Evolutionary conservation across 1,140 invertebrate species (phyloP).

Genomic region (Campoletis sonorensis): DNA sequence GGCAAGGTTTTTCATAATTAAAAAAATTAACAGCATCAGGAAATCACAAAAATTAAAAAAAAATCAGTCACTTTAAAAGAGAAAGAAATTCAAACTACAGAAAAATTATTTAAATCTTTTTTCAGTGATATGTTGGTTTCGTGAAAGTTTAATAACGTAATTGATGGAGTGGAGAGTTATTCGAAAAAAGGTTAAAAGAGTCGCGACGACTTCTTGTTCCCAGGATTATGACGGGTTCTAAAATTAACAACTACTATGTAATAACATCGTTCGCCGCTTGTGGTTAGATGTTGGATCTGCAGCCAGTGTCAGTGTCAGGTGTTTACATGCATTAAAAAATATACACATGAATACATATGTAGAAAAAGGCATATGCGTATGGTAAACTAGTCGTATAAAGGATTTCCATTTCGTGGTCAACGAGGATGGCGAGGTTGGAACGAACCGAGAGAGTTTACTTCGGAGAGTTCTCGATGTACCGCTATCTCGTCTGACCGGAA

Average conservation of each 20-base stretch:
- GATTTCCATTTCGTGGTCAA: conserved; percentile 22
- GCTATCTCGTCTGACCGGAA: conserved; percentile 75
- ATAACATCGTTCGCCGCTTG: not conserved
- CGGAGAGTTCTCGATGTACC: conserved; percentile 62
- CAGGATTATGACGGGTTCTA: not conserved
- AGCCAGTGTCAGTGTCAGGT: not conserved
- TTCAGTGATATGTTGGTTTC: too few species aligned
- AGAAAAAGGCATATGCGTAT: not conserved
- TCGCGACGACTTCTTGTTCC: not conserved
- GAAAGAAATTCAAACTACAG: too few species aligned
- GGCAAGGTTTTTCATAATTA: too few species aligned
- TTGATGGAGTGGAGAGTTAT: too few species aligned
- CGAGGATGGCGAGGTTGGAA: conserved; percentile 7
- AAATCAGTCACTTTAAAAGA: too few species aligned
- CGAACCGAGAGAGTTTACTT: not conserved
- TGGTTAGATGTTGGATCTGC: not conserved
- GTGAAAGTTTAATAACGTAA: too few species aligned
- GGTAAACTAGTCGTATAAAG: conserved; percentile 7
- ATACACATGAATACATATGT: too few species aligned
- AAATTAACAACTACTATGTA: not conserved
- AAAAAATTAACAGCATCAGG: too few species aligned
- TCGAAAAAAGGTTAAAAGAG: not conserved
- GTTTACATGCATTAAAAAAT: not conserved
- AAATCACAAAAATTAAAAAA: too few species aligned
- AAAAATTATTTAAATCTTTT: too few species aligned